A percentile compares a stretch with the other conserved stretches of the same genome.
Conservation (phyloP, 2,888 invertebrate genomes). For the Tethea ocularis region DNA sequence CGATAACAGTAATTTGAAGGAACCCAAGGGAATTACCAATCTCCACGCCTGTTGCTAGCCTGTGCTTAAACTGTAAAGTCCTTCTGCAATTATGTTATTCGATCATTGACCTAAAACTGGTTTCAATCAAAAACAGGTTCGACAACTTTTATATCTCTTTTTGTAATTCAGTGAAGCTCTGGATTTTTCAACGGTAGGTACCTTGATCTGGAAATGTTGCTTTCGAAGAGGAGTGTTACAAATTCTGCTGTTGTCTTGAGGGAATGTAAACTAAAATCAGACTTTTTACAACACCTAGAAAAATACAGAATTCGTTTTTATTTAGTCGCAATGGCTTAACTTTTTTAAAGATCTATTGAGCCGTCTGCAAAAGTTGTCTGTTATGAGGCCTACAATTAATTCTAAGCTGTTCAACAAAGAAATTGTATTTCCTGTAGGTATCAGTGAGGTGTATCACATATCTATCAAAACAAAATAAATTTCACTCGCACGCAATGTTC, state of each 20-base stretch:
- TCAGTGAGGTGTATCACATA: too few species aligned
- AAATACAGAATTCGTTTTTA: neutral
- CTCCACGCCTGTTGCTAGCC: slow-evolving; percentile 3
- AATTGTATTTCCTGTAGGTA: neutral
- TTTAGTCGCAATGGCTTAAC: neutral
- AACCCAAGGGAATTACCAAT: slow-evolving; percentile 24
- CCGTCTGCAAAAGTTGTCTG: neutral
- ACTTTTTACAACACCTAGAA: neutral
- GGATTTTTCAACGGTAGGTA: neutral
- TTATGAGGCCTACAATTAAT: too few species aligned
- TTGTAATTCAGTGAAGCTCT: neutral
- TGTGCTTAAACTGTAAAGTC: neutral
- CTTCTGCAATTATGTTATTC: neutral
- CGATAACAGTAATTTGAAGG: slow-evolving; percentile 40
- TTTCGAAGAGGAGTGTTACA: neutral
- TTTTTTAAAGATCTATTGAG: neutral
- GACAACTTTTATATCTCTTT: neutral
- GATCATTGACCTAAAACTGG: slow-evolving; percentile 5
- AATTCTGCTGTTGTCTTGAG: neutral
- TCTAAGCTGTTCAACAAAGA: neutral
- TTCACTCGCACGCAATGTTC: too few species aligned
- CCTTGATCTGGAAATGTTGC: neutral
- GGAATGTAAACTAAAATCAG: neutral
- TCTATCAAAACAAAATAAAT: too few species aligned
- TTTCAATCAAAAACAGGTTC: neutral